Base-by-base conservation (phyloP, 2,888 invertebrate species). In the Diaperis boleti region DNA sequence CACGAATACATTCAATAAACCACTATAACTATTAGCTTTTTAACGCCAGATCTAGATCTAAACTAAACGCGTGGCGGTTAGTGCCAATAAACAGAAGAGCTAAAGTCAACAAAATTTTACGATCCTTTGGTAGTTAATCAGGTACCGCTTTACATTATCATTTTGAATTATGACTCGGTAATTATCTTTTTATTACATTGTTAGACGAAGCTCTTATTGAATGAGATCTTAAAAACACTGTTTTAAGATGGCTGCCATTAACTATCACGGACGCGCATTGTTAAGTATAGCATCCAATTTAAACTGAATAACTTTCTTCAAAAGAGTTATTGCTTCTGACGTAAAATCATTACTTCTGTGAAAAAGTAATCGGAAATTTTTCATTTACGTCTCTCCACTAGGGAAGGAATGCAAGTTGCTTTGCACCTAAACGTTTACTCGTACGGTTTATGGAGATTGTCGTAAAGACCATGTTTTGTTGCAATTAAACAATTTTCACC, bases 101-200 rank as follows among this genome's bases (percentile, higher is more conserved):
- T 17, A 13, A 49, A 49, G 11, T 35, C 18, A 18, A 49, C 35
- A 49, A 49, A 29, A 49, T 10, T 18, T 49, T 18, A 35, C 18
- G 49, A 35, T 35, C 35, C 20, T 29, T 35, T 18, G 11, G 18
- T 49, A 49, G 35, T 35, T 49, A 49, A 35, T 49, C 33, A 35
- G 49, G 20, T 42, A 42, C 31, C 47, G 31, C 33, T 47, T 31
- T 47, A 33, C 33, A 47, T 49, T 49, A 49, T 35, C 49, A 33
- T 17, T 18, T 33, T 17, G 42, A 42, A 20, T 42, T 42, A 42
- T 20, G 49, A 13, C 15, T 49, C 31, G n/a, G 20, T 35, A 49
- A 49, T 49, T 15, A 35, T 18, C 11, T 49, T 49, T 49, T 42
- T 20, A 20, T 18, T 18, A 18, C 10, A 4, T 8, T 20, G 45